Percentiles rank a stretch among this genome's conserved stretches.
Evolutionary conservation across 2,888 invertebrate genomes (phyloP).

Genomic region (Microdon myrmicae): DNA sequence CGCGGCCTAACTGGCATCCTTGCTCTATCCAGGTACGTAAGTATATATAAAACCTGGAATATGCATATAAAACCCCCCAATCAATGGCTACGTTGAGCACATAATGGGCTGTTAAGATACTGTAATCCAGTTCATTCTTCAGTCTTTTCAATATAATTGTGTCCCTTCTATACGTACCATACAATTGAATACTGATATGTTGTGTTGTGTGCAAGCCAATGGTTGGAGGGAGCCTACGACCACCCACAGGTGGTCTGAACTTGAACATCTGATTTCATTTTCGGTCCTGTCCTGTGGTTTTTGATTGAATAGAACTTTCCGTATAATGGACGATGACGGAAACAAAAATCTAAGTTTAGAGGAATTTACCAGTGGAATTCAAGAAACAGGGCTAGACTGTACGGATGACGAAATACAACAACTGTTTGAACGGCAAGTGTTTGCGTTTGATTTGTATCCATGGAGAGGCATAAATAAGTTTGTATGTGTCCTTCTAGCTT

Average conservation of each 20-base stretch:
- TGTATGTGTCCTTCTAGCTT: too few relatives aligned
- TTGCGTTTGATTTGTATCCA: too few relatives aligned
- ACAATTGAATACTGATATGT: neutral
- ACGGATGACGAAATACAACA: conserved; percentile 67
- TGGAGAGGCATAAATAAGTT: neutral
- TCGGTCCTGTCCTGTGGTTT: conserved; percentile 28
- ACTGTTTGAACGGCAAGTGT: conserved; percentile 59
- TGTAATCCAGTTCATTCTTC: conserved; percentile 15
- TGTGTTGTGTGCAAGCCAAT: conserved; percentile 7
- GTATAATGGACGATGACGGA: conserved; percentile 92
- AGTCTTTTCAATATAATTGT: conserved; percentile 35
- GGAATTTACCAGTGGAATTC: conserved; percentile 84
- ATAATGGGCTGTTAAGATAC: conserved; percentile 7
- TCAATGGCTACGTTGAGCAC: neutral
- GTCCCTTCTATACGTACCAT: conserved; percentile 1
- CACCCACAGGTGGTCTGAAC: too few relatives aligned
- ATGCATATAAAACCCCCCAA: conserved; percentile 11
- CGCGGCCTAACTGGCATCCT: conserved; percentile 90
- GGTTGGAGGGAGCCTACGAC: conserved; percentile 8
- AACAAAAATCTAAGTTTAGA: conserved; percentile 81
- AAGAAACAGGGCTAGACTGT: conserved; percentile 79
- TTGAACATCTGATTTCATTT: conserved; percentile 35
- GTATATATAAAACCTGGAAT: conserved; percentile 32
- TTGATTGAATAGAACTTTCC: conserved; percentile 76
- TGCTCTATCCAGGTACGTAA: conserved; percentile 81